Base-by-base conservation (phyloP, 2,888 invertebrate genomes). In the Uropetala carovei region DNA sequence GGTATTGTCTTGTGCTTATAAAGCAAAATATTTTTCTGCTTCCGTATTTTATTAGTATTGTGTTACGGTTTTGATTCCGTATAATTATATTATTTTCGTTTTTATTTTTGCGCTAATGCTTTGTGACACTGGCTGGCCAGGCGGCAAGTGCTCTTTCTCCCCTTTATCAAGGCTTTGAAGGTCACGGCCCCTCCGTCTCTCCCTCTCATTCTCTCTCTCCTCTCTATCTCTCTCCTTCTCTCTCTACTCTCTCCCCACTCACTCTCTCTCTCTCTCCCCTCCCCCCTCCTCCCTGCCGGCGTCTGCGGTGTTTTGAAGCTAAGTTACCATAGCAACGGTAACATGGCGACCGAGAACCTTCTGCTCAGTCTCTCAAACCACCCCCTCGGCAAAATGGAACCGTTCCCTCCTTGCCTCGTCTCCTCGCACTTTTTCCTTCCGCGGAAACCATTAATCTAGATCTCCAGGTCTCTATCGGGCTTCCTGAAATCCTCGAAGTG, bases 401-500 rank as follows among this genome's bases (percentile, higher is more conserved):
- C 83, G 57, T 57, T 30, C 82, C 13, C 43, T 56, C 83, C 18
- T 16, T 11, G 57, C 11, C 83, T 43, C 22, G 10, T n/a, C 30
- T n/a, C n/a, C n/a, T n/a, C 30, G 82, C 30, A 43, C 30, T 30
- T 43, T n/a, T 30, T 64, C n/a, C 0, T 75, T 18, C n/a, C 89
- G 68, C 64, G 89, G 89, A 89, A 89, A 64, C 89, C 64, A 64
- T 89, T 89, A 30, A 60, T 89, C 89, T 30, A 27, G 86, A 86
- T 86, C 59, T 86, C 86, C 60, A 60, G 16, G 14, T 11, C 43
- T 1, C 18, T 3, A n/a, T n/a, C 56, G 56, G 43, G 10, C 83
- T n/a, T 83, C 18, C 18, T 56, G 43, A 5, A 43, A 43, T 43
- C 43, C 43, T 3, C 43, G 43, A 43, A 43, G 43, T 43, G 43